Evolutionary conservation across 2,797 vertebrate genomes (phyloP).

Genomic region (Tinamus major): DNA sequence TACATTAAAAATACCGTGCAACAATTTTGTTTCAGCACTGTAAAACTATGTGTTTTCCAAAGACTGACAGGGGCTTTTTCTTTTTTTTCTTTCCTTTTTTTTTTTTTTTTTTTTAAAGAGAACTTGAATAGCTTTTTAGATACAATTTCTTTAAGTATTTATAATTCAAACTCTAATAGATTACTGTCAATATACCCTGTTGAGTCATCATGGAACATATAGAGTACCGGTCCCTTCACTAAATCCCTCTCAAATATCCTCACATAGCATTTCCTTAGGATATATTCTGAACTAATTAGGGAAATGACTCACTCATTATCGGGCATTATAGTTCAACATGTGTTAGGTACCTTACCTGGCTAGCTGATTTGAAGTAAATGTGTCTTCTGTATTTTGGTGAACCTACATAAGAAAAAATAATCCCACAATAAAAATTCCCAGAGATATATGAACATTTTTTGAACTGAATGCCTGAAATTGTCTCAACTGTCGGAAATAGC

Average conservation of each 20-base stretch:
- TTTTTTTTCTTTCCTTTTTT: too few species aligned
- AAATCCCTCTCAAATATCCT: neutral
- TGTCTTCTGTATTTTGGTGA: neutral
- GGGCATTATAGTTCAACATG: neutral
- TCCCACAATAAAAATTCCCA: neutral
- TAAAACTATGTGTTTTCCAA: neutral
- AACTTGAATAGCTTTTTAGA: neutral
- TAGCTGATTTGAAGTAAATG: neutral
- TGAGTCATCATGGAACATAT: neutral
- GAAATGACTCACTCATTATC: constrained; percentile 12
- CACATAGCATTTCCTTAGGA: neutral
- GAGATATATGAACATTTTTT: neutral
- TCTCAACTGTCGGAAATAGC: neutral
- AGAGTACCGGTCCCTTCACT: neutral
- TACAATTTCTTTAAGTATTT: neutral
- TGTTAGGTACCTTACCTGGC: neutral
- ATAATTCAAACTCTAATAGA: neutral
- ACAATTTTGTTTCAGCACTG: neutral
- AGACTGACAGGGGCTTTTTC: neutral
- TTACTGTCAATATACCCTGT: neutral
- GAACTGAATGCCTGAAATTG: neutral
- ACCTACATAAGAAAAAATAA: neutral
- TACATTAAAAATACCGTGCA: too few species aligned
- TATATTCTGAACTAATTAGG: neutral
- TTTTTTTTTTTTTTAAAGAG: neutral